Percentiles rank a stretch among this genome's conserved stretches.
Evolutionary conservation across 2,113 vertebrate genomes (phyloP).

Genomic region (Mionectes macconnelli): DNA sequence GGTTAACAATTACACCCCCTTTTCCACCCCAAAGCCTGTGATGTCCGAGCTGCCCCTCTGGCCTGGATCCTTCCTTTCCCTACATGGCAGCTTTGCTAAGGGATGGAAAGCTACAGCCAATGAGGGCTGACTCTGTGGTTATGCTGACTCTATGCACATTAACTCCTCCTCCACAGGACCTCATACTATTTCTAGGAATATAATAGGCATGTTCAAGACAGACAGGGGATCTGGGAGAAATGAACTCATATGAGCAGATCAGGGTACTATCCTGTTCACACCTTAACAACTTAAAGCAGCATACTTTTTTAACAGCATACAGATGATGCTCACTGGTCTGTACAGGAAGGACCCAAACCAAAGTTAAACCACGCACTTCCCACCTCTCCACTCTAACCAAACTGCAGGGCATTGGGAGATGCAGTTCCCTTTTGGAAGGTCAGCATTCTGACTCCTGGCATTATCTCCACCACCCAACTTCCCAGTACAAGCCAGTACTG

Average conservation of each 20-base stretch:
- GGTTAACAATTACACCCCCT: neutral
- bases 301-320: neutral
- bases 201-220: neutral
- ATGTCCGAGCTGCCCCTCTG: neutral
- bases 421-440: neutral
- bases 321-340: neutral
- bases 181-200: neutral
- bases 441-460: neutral
- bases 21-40: neutral
- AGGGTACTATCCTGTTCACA: neutral
- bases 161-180: neutral
- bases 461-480: neutral
- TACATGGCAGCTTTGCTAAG: accelerated
- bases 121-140: neutral
- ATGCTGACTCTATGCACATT: neutral
- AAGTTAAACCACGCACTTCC: neutral
- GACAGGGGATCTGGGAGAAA: neutral
- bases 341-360: neutral
- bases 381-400: neutral
- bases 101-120: neutral
- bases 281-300: neutral
- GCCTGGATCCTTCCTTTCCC: neutral
- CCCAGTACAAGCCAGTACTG: neutral
- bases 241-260: neutral
- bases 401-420: neutral